Percentiles rank a stretch among this genome's conserved stretches.
These are phyloP conservation scores for Acanthosepion lycidas DNA, from an alignment of 2,888 invertebrate species.

Conservation along the genomic window DNA sequence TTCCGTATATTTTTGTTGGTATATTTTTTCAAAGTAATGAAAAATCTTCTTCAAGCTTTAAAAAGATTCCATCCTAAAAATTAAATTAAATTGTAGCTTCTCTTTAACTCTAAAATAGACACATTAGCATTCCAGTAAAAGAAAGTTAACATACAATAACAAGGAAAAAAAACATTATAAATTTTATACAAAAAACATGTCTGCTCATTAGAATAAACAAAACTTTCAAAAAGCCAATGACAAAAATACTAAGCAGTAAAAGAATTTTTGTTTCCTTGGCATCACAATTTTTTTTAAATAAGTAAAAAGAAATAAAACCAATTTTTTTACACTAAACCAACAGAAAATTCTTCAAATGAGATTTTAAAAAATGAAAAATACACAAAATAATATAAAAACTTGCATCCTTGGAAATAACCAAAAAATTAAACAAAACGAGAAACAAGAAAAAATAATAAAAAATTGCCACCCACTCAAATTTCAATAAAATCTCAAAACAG, in stretches of 20 bases:
- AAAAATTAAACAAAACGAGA: too few species aligned
- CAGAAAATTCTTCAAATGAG: too few species aligned
- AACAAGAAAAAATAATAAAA: too few species aligned
- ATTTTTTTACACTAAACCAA: too few species aligned
- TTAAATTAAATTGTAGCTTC: background rate
- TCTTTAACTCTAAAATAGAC: background rate
- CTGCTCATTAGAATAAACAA: background rate
- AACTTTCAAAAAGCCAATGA: background rate
- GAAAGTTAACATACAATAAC: background rate
- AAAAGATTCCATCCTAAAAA: background rate
- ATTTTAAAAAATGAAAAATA: too few species aligned
- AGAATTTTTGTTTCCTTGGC: background rate
- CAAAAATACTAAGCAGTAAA: background rate
- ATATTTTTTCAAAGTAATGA: too few species aligned
- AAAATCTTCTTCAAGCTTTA: too few species aligned
- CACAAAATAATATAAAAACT: too few species aligned
- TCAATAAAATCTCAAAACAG: too few species aligned
- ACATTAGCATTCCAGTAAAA: background rate
- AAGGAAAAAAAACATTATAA: background rate
- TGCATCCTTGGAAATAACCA: too few species aligned
- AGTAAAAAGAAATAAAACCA: too few species aligned
- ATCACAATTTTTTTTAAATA: background rate
- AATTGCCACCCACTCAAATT: too few species aligned
- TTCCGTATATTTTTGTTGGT: background rate
- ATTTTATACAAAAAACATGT: background rate